A percentile compares a stretch with the other conserved stretches of the same genome.
Conservation (phyloP, 2,113 vertebrate genomes). For the Glaucidium brasilianum region DNA sequence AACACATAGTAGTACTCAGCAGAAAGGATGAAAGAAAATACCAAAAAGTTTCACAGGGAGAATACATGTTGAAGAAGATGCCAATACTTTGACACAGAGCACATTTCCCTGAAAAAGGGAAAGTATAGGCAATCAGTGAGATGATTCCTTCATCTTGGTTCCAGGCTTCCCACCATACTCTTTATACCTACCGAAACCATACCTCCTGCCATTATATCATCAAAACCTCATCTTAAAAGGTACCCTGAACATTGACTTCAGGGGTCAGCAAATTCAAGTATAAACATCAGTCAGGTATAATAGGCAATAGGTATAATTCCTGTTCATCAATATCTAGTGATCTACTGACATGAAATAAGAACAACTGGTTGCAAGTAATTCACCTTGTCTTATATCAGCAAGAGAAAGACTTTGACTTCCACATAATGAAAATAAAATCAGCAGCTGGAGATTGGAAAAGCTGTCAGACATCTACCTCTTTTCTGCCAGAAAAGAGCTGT, state of each 20-base stretch:
- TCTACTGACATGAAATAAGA: neutral
- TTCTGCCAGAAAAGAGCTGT: neutral
- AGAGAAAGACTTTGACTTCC: neutral
- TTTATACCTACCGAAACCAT: neutral
- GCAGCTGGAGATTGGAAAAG: neutral
- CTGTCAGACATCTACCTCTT: neutral
- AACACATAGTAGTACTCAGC: neutral
- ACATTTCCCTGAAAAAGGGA: neutral
- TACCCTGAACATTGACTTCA: neutral
- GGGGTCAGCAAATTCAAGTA: neutral
- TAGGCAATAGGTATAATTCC: neutral
- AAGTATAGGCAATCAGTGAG: neutral
- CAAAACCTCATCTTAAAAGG: neutral
- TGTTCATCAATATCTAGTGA: neutral
- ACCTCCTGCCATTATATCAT: neutral
- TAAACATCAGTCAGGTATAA: neutral
- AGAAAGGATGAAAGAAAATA: neutral
- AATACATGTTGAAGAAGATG: neutral
- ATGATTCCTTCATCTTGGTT: neutral
- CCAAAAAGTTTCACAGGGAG: neutral
- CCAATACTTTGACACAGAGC: neutral
- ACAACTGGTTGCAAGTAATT: neutral
- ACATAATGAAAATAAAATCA: neutral
- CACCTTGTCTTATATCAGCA: neutral
- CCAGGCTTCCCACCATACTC: neutral